Percentiles rank a stretch among this genome's conserved stretches.
These are phyloP conservation scores for Anolis sagrei DNA, from an alignment of 2,113 vertebrate species.

Conservation along the genomic window DNA sequence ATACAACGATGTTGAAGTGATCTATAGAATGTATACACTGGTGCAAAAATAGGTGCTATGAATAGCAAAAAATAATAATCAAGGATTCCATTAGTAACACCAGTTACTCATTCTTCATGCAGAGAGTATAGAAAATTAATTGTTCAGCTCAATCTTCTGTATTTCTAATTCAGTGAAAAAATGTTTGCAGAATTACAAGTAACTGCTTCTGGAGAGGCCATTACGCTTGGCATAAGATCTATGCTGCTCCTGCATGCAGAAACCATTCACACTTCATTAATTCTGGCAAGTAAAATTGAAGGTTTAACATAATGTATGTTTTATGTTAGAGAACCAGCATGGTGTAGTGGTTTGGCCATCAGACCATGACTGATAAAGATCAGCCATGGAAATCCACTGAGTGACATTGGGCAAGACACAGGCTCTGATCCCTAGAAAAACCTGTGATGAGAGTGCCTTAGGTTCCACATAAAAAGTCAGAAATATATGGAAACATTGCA, in stretches of 20 bases:
- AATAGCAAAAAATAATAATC: neutral
- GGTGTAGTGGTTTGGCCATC: no score
- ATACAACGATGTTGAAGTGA: neutral
- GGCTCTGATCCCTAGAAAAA: no score
- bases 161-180: slow-evolving; percentile 13
- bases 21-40: neutral
- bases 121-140: neutral
- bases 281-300: neutral
- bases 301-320: neutral
- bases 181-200: neutral
- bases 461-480: no score
- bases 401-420: no score
- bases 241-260: neutral
- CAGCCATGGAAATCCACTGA: no score
- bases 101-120: neutral
- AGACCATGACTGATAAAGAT: no score
- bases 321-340: neutral
- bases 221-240: neutral
- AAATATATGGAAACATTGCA: no score
- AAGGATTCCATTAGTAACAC: neutral
- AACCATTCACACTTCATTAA: neutral
- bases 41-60: neutral
- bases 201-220: neutral
- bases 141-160: neutral
- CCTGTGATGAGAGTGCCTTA: no score